Conservation (phyloP, 2,113 vertebrate species). For the Saimiri boliviensis region DNA sequence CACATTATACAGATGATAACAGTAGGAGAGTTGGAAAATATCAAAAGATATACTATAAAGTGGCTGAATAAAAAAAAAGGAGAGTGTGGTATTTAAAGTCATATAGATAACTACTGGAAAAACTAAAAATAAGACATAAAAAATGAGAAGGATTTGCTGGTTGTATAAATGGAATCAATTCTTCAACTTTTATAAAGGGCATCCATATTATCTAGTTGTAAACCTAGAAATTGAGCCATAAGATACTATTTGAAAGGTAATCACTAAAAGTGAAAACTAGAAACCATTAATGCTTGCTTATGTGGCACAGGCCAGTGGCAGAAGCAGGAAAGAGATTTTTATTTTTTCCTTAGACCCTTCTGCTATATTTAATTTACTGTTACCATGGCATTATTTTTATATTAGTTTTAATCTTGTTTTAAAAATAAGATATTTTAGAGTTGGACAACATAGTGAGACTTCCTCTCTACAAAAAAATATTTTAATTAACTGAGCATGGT, state of each 20-base stretch:
- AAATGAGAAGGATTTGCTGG: not conserved
- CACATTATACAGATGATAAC: not conserved
- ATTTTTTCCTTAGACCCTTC: not conserved
- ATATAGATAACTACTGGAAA: not conserved
- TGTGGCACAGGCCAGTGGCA: not conserved
- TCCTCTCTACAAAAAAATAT: no score
- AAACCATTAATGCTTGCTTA: not conserved
- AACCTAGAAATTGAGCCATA: not conserved
- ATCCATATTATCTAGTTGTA: not conserved
- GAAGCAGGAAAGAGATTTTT: not conserved
- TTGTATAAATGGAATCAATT: not conserved
- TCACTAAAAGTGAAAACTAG: not conserved
- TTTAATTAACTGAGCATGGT: no score
- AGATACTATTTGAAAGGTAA: not conserved
- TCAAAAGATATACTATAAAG: not conserved
- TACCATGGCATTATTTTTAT: not conserved
- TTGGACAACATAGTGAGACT: no score
- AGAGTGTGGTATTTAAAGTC: not conserved
- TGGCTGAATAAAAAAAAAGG: not conserved
- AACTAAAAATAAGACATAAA: not conserved
- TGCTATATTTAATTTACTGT: not conserved
- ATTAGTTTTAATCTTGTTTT: not conserved
- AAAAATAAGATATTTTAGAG: not conserved
- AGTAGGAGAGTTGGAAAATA: not conserved
- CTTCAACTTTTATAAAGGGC: not conserved